Conservation (phyloP, 2,113 vertebrate genomes). For the Perca schrenkii region DNA sequence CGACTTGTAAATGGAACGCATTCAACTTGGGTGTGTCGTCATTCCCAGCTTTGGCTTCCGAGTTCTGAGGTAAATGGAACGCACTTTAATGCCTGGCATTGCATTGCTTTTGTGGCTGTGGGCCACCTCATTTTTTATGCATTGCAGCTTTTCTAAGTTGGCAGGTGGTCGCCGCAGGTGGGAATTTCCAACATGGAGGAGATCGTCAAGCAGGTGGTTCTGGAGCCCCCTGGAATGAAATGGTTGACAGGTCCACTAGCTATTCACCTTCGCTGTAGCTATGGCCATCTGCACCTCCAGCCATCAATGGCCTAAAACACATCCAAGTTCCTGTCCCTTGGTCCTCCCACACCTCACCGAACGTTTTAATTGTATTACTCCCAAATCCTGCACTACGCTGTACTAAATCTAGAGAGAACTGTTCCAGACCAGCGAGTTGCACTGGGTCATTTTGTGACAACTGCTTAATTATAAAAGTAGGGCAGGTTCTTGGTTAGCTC, state of each 20-base stretch:
- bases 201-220: constrained; percentile 33
- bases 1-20: too few species aligned
- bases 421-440: background rate
- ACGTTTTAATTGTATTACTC: constrained; percentile 37
- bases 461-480: constrained; percentile 40
- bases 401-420: constrained; percentile 4
- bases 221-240: background rate
- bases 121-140: constrained; percentile 36
- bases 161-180: constrained; percentile 29
- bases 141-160: constrained; percentile 17
- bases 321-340: background rate
- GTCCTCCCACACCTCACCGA: constrained; percentile 10
- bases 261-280: constrained; percentile 21
- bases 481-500: constrained; percentile 2
- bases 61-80: too few species aligned
- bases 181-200: constrained; percentile 43
- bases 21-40: too few species aligned
- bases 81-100: background rate
- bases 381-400: background rate
- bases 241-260: constrained; percentile 31
- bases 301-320: constrained; percentile 43
- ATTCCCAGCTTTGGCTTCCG: too few species aligned
- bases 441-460: constrained; percentile 34
- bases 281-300: constrained; percentile 31
- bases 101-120: background rate